Percentiles rank a stretch among this genome's conserved stretches.
phyloP scores from a whole-genome alignment of 1,140 invertebrate species.

The Riptortus pedestris region DNA sequence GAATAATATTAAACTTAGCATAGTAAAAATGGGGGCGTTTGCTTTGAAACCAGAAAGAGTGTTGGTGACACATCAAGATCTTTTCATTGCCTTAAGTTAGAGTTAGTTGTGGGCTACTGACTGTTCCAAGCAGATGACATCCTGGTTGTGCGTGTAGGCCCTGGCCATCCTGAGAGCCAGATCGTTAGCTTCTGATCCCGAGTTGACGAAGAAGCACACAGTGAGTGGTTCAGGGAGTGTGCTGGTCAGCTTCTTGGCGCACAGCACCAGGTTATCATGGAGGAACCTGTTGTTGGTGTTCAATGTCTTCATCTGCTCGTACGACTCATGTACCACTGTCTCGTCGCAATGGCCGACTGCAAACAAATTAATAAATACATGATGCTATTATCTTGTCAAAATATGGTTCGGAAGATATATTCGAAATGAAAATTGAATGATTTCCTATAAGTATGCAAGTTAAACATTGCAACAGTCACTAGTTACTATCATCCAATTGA shows the following conservation, averaged over 20 bases:
- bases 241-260: constrained; percentile 70
- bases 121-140: constrained; percentile 91
- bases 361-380: constrained; percentile 22
- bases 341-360: constrained; percentile 95
- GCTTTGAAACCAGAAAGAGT: too few relatives aligned
- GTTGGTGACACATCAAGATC: too few relatives aligned
- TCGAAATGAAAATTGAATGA: neutral
- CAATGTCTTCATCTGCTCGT: constrained; percentile 76
- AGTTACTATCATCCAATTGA: too few relatives aligned
- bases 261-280: constrained; percentile 87
- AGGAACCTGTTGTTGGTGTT: constrained; percentile 92
- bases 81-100: too few relatives aligned
- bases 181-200: constrained; percentile 98
- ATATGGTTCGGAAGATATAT: neutral
- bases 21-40: too few relatives aligned
- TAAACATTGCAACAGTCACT: neutral
- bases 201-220: constrained; percentile 96
- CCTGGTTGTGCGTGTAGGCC: constrained; percentile 75
- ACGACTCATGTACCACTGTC: constrained; percentile 76
- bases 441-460: neutral
- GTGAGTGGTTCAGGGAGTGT: constrained; percentile 72
- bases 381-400: neutral
- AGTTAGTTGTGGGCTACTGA: too few relatives aligned
- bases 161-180: constrained; percentile 82
- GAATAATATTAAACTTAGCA: too few relatives aligned